Conservation (phyloP, 2,888 invertebrate species). For the Panzeria rudis region DNA sequence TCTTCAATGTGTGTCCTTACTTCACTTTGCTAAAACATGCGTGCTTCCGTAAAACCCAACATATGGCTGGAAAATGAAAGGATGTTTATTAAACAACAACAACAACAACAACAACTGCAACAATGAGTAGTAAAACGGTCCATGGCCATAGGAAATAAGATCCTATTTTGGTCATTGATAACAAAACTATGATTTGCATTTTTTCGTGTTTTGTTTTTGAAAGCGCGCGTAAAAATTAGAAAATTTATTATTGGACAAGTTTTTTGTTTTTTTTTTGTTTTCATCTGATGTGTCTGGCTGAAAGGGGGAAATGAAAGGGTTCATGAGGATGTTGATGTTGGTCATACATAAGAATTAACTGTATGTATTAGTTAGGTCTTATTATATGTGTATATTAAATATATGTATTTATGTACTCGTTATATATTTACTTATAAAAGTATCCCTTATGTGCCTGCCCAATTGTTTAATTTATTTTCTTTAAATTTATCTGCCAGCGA, state of each 20-base stretch:
- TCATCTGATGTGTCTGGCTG: conserved; percentile 8
- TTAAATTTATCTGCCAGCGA: conserved; percentile 26
- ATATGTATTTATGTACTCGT: not conserved
- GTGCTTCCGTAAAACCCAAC: conserved; percentile 35
- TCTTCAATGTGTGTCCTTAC: conserved; percentile 54
- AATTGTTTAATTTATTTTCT: conserved; percentile 30
- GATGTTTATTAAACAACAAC: conserved; percentile 33
- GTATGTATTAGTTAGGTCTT: not conserved
- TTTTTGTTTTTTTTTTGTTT: conserved; percentile 10
- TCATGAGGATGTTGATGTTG: conserved; percentile 43
- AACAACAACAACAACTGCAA: conserved; percentile 16
- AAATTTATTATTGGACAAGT: conserved; percentile 57
- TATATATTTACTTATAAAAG: conserved; percentile 2
- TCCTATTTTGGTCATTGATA: conserved; percentile 70
- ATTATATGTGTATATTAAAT: not conserved
- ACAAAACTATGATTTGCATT: conserved; percentile 67
- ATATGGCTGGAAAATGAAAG: conserved; percentile 63
- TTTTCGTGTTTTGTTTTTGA: conserved; percentile 1
- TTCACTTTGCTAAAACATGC: conserved; percentile 21
- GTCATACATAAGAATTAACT: conserved; percentile 39
- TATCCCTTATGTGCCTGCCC: conserved; percentile 34
- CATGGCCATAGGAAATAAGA: conserved; percentile 63
- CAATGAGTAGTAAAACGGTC: conserved; percentile 57
- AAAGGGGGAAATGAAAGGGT: conserved; percentile 58
- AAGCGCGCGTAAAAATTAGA: conserved; percentile 56